phyloP scores from a whole-genome alignment of 2,888 invertebrate species.

The Dioctria rufipes region DNA sequence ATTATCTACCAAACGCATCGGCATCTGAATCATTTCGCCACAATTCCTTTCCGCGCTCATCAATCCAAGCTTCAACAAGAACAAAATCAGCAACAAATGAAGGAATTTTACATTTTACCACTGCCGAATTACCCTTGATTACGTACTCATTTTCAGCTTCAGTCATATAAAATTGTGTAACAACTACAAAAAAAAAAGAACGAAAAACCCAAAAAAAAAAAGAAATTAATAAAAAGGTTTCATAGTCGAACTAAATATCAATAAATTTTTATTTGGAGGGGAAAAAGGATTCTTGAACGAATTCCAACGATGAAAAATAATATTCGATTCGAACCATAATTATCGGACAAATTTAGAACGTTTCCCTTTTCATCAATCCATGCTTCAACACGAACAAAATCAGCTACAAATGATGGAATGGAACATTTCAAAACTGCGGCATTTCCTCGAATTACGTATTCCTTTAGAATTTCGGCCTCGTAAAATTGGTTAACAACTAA shows the following conservation, averaged over 20 bases:
- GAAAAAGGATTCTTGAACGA: constrained; percentile 1
- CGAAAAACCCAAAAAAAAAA: constrained; percentile 54
- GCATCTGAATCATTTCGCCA: constrained; percentile 70
- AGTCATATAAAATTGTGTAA: constrained; percentile 90
- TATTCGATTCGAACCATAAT: constrained; percentile 66
- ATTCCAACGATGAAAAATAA: not conserved
- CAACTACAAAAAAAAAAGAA: constrained; percentile 76
- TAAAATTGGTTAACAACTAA: constrained; percentile 82
- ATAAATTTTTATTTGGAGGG: not conserved
- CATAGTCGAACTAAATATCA: not conserved
- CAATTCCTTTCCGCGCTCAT: constrained; percentile 77
- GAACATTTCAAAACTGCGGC: constrained; percentile 82
- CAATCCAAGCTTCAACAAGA: constrained; percentile 87
- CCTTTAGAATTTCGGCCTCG: constrained; percentile 81
- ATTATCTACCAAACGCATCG: constrained; percentile 66
- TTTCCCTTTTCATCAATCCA: constrained; percentile 77
- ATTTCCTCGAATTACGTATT: constrained; percentile 83
- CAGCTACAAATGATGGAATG: constrained; percentile 82
- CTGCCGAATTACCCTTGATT: constrained; percentile 91
- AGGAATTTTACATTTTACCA: constrained; percentile 95
- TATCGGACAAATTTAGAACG: constrained; percentile 66
- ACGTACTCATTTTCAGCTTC: constrained; percentile 96
- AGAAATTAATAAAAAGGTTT: constrained; percentile 6
- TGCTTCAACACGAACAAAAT: constrained; percentile 80
- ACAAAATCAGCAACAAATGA: constrained; percentile 95